Percentiles rank a stretch among this genome's conserved stretches.
phyloP scores from a whole-genome alignment of 2,797 vertebrate species.

The Falco concolor region DNA sequence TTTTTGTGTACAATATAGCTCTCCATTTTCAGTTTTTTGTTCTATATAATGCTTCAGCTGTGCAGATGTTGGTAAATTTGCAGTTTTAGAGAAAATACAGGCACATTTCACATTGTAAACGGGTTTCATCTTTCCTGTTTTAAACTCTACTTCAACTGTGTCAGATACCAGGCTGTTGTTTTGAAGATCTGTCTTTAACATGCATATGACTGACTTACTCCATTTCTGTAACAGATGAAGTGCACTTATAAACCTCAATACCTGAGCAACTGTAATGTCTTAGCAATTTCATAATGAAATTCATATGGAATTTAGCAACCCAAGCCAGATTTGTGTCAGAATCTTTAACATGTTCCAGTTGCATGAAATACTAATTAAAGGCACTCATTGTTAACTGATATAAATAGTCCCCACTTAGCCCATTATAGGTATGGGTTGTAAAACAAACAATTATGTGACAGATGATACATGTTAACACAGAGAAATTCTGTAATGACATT shows the following conservation, averaged over 20 bases:
- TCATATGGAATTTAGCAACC: constrained; percentile 77
- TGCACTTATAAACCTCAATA: constrained; percentile 61
- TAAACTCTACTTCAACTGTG: not conserved
- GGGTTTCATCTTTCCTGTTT: not conserved
- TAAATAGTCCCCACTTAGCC: constrained; percentile 78
- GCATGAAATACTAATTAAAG: constrained; percentile 80
- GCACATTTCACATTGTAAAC: not conserved
- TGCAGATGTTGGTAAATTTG: not conserved
- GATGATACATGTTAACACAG: constrained; percentile 77
- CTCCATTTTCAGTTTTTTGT: not conserved
- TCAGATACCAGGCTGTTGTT: not conserved
- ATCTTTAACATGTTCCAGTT: constrained; percentile 78
- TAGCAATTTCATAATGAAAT: constrained; percentile 77
- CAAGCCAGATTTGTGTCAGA: constrained; percentile 80
- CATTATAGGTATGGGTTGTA: constrained; percentile 75
- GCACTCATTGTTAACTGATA: constrained; percentile 77
- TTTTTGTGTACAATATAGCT: not conserved
- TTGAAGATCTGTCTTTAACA: not conserved
- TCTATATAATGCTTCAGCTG: not conserved
- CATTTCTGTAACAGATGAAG: constrained; percentile 31
- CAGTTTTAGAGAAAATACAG: not conserved
- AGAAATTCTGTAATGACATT: constrained; percentile 75
- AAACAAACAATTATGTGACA: constrained; percentile 78
- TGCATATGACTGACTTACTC: not conserved
- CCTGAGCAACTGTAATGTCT: constrained; percentile 64